phyloP scores from a whole-genome alignment of 2,113 vertebrate species.

The Capra hircus region DNA sequence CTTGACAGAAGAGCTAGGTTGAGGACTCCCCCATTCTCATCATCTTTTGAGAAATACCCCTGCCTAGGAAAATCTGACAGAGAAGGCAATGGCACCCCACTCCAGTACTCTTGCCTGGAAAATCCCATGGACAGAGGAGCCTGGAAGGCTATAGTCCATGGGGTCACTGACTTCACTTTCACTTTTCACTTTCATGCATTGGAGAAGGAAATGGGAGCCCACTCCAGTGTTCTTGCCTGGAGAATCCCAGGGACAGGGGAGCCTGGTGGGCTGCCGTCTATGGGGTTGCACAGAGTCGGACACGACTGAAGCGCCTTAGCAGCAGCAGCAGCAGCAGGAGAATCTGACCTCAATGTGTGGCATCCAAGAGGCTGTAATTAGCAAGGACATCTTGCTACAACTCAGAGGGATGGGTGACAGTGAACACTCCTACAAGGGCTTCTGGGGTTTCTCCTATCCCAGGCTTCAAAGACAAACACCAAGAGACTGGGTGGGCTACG shows the following conservation, averaged over 20 bases:
- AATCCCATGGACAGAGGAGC: too few relatives aligned
- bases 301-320: too few relatives aligned
- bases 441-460: slow-evolving; percentile 34
- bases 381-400: slow-evolving; percentile 50
- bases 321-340: slow-evolving; percentile 34
- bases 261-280: too few relatives aligned
- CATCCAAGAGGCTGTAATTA: slow-evolving; percentile 50
- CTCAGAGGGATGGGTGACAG: slow-evolving; percentile 9
- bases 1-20: slow-evolving; percentile 26
- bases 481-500: slow-evolving; percentile 3
- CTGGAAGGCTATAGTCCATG: too few relatives aligned
- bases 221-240: too few relatives aligned
- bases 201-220: too few relatives aligned
- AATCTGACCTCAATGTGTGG: slow-evolving; percentile 67
- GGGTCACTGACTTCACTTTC: too few relatives aligned
- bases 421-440: background rate
- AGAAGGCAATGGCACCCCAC: too few relatives aligned
- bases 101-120: too few relatives aligned
- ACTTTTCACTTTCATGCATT: too few relatives aligned
- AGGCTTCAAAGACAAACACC: slow-evolving; percentile 24
- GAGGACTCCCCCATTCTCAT: background rate
- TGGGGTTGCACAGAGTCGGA: too few relatives aligned
- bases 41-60: slow-evolving; percentile 50
- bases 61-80: slow-evolving; percentile 67
- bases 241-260: too few relatives aligned